These are phyloP conservation scores for Alligator sinensis DNA, from an alignment of 2,113 vertebrate species.

Conservation along the genomic window DNA sequence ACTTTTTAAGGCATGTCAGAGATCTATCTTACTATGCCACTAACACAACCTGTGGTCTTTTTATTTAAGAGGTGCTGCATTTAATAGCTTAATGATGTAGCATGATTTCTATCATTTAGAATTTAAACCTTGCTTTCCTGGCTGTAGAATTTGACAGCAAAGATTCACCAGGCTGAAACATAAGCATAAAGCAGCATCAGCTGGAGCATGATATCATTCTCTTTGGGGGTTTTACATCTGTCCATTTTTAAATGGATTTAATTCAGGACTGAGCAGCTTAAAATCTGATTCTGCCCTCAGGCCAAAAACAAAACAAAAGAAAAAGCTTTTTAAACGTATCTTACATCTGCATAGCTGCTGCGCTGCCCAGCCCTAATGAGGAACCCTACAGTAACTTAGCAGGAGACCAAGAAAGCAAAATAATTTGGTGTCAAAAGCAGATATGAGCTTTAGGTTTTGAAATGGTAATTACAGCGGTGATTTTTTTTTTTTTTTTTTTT, in stretches of 20 bases:
- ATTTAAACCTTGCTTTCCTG: background rate
- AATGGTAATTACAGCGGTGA: background rate
- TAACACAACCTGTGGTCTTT: rapidly evolving
- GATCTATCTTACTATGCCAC: background rate
- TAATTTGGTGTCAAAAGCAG: background rate
- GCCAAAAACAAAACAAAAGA: too few species aligned
- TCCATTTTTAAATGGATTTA: background rate
- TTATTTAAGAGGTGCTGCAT: background rate
- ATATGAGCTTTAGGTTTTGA: background rate
- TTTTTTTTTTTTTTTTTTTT: background rate
- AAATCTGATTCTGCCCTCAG: background rate
- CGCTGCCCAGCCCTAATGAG: background rate
- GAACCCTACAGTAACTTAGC: background rate
- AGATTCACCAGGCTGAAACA: constrained; percentile 4
- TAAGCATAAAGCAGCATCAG: background rate
- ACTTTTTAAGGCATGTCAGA: background rate
- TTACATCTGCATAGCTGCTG: background rate
- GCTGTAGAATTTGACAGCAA: background rate
- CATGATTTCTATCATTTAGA: background rate
- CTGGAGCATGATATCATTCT: background rate
- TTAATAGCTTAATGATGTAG: background rate
- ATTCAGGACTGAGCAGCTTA: background rate
- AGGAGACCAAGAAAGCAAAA: background rate
- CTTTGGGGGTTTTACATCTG: background rate
- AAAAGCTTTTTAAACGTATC: background rate